Evolutionary conservation across 2,113 vertebrate species (phyloP), one percentile per base, ranked within the genome.

Genomic region (Alethe diademata): DNA sequence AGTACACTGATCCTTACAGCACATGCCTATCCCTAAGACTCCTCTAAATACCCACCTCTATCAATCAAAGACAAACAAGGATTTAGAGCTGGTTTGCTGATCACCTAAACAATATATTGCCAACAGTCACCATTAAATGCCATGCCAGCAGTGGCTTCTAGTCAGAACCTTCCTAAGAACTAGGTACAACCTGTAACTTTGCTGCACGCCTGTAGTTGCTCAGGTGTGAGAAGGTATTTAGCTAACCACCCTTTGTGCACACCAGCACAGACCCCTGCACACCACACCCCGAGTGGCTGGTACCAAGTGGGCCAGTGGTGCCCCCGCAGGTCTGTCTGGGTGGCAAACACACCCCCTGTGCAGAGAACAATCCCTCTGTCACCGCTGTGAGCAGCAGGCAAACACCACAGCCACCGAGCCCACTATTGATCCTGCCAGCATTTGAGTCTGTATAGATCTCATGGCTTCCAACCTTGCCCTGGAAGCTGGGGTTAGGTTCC

Each of bases 271-370:
- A 43, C 25, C 29, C 26, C 7, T 0, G 6, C 64, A 50, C 0
- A 1, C 16, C 35, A 12, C 8, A 11, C 12, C 51, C 28, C 0
- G 1, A 33, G 64, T 7, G 3, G 7, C 23, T 38, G 5, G 26
- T 5, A 33, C 11, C 19, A 20, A 43, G 15, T 15, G n/a, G 19
- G 1, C 15, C 42, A 72, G 31, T 7, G 16, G 35, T 2, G 19
- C 11, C 36, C 56, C 19, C 0, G 1, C 53, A 6, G 1, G 0
- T 26, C 14, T 13, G 40, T 35, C 29, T 1, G 0, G n/a, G 26
- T 11, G 36, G 20, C 67, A 69, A 3, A 28, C 12, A 33, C 31
- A 31, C 9, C 13, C 11, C 56, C 56, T 24, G 57, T 25, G 42
- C 35, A 14, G 26, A 72, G 22, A 19, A 3, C 25, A 78, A 71